phyloP scores from a whole-genome alignment of 2,797 vertebrate species.

The Acanthornis magna region DNA sequence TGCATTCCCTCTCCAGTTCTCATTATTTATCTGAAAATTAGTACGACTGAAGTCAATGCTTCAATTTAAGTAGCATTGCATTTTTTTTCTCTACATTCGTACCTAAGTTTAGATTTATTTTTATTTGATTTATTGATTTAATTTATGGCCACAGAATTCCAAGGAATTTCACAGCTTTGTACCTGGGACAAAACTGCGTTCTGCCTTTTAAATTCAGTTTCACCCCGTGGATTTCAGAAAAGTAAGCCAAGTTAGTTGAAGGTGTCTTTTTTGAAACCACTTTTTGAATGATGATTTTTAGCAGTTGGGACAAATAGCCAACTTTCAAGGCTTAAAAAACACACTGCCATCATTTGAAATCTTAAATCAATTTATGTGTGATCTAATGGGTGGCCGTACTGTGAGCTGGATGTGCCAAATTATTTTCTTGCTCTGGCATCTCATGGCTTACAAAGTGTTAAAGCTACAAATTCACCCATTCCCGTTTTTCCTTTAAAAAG shows the following conservation, averaged over 20 bases:
- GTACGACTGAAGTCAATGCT: not conserved
- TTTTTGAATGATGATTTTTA: not conserved
- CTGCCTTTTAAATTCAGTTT: not conserved
- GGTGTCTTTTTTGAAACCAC: not conserved
- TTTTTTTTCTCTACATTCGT: not conserved
- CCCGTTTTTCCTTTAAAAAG: not conserved
- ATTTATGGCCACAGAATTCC: not conserved
- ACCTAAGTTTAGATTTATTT: fast-evolving
- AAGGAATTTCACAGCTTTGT: not conserved
- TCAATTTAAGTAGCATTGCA: not conserved
- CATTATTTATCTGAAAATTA: not conserved
- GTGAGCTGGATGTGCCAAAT: not conserved
- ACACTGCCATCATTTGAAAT: fast-evolving
- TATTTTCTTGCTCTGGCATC: not conserved
- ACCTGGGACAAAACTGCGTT: not conserved
- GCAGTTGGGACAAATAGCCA: not conserved
- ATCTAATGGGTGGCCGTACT: fast-evolving
- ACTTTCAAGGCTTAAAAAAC: not conserved
- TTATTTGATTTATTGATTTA: not conserved
- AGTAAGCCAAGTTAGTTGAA: not conserved
- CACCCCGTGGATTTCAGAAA: not conserved
- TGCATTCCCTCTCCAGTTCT: not conserved
- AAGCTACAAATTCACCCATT: not conserved
- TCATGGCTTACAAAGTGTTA: not conserved
- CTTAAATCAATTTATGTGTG: not conserved